phyloP scores from a whole-genome alignment of 2,797 vertebrate species.

The Myotis pilosus region DNA sequence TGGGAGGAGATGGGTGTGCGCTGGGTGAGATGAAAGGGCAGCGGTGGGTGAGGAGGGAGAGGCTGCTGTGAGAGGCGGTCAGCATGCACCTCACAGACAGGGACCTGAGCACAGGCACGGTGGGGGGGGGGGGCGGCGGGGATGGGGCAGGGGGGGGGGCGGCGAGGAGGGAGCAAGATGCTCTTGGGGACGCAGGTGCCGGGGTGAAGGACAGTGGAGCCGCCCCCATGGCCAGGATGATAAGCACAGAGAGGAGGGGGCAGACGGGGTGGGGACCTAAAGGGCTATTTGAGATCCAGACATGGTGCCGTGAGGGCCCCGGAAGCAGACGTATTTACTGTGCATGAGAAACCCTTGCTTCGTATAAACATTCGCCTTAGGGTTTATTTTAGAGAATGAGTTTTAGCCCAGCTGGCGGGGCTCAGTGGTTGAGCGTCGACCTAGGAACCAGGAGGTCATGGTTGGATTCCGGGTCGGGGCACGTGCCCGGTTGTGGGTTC shows the following conservation, averaged over 20 bases:
- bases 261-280: fast-evolving
- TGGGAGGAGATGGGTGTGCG: background rate
- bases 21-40: background rate
- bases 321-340: background rate
- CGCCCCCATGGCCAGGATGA: background rate
- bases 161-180: background rate
- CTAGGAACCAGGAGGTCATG: no score
- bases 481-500: no score
- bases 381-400: background rate
- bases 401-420: background rate
- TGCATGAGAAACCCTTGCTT: background rate
- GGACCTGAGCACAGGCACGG: no score
- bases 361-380: background rate
- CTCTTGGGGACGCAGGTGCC: no score
- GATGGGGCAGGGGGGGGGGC: no score
- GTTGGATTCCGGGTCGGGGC: no score
- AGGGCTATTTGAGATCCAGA: background rate
- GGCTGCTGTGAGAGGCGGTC: background rate
- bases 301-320: background rate
- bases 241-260: background rate
- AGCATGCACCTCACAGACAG: background rate
- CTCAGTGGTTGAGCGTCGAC: no score
- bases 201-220: background rate
- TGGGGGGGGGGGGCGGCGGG: no score
- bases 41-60: no score